Evolutionary conservation across 2,797 vertebrate species (phyloP).

Genomic region (Saguinus oedipus): DNA sequence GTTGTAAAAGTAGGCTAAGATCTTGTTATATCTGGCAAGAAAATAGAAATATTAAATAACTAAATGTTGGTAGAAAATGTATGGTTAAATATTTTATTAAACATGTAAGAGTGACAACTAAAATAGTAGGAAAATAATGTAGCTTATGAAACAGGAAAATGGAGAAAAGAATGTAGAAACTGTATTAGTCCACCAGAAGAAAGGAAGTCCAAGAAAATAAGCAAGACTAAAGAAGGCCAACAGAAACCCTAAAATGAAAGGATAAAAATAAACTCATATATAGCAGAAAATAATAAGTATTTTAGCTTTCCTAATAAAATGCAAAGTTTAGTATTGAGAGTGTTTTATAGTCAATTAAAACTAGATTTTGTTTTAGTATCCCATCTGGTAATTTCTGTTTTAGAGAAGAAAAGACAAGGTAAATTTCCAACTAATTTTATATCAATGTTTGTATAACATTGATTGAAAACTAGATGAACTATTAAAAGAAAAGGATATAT

Average conservation of each 20-base stretch:
- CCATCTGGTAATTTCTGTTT: not conserved
- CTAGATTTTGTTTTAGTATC: not conserved
- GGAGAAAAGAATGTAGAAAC: not conserved
- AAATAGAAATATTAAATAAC: conserved; percentile 22
- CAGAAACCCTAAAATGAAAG: conserved; percentile 25
- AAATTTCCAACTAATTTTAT: not conserved
- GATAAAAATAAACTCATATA: not conserved
- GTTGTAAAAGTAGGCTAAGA: not conserved
- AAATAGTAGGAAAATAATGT: not conserved
- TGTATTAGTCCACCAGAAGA: not conserved
- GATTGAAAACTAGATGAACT: not conserved
- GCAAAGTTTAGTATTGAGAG: not conserved
- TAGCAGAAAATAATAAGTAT: not conserved
- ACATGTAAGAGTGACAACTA: conserved; percentile 16
- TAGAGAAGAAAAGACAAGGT: not conserved
- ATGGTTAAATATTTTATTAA: conserved; percentile 40
- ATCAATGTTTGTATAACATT: not conserved
- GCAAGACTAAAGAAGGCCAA: conserved; percentile 7
- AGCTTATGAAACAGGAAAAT: not conserved
- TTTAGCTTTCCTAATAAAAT: conserved; percentile 48
- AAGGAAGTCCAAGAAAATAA: conserved; percentile 29
- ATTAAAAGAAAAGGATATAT: not conserved
- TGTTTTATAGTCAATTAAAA: not conserved
- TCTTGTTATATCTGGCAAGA: not conserved
- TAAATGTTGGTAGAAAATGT: conserved; percentile 16